Base-by-base conservation (phyloP, 92 coral and sea anemone genomes). In the Blastomussa wellsi region DNA sequence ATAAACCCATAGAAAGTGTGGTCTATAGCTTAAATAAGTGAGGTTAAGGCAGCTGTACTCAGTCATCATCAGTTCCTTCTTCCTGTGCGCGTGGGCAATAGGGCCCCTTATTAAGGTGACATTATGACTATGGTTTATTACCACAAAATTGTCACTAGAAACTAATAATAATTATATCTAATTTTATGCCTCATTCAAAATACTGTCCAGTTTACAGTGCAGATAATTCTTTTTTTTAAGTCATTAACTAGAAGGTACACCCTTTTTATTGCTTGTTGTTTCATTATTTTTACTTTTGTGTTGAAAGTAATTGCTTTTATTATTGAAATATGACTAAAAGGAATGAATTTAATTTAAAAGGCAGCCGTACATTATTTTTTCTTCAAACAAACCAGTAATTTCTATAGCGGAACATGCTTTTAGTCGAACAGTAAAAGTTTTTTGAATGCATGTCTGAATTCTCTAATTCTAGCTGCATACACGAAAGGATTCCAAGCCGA, bases 401-500 rank as follows among this genome's bases (percentile, higher is more conserved):
- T 62, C 31, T 62, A 62, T 26, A 29, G 33, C 14, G 68, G 44
- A 15, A 12, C 26, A 33, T 14, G 9, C 28, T 53, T 2, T 53
- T 19, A 17, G 29, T 28, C 15, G 22, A 26, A 39, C 1, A 32
- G 16, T 11, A 67, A 15, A 80, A 68, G 42, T 37, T 35, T 73
- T 82, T 83, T 82, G 5, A 82, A 53, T 44, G 85, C 92, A 29
- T 41, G 36, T 49, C 66, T 74, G 76, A 84, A 89, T 49, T 89
- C 85, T 48, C 86, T 55, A 48, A 44, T 80, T 29, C 92, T 82
- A 15, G 86, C 86, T 6, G 84, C 87, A 47, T 90, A 87, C 22
- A 90, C 91, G 70, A 88, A 88, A 16, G 93, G 91, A 57, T 87
- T 90, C 60, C 81, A 53, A 3, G 92, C 81, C 9, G 94, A 84